Base-by-base conservation (phyloP, 2,888 invertebrate species). In the Pharmacophagus antenor region DNA sequence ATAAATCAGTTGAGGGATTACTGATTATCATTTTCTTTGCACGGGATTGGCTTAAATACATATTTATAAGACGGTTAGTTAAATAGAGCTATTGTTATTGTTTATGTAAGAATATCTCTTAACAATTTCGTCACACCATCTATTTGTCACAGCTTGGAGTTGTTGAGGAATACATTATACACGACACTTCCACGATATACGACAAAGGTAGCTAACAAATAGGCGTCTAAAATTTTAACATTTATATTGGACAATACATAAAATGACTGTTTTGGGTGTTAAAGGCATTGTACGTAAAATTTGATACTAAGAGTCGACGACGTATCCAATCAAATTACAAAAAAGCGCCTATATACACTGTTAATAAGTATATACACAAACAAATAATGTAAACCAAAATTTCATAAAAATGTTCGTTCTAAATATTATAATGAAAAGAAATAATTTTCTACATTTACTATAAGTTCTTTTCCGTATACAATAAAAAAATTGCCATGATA, bases 31-130 rank as follows among this genome's bases (percentile, higher is more conserved):
- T 56, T 55, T 49, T 10, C 18, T 20, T n/a, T 49, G 23, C n/a
- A 42, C 25, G 49, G n/a, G 20, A 42, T 41, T 42, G 27, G 6
- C 21, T 42, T 48, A 27, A 42, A 42, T 50, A 42, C 56, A 48
- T 56, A 50, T 56, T 44, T 42, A 56, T 50, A 56, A 25, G 25
- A 20, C 23, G 56, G 48, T 37, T 48, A 21, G 37, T 49, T 49
- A 49, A 56, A 56, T 49, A 56, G 56, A 20, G 49, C 49, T 4
- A 18, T 25, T 42, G 37, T 56, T 56, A 56, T 37, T 17, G 27
- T 7, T 5, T 25, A 25, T 37, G 56, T 56, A 56, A 48, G 56
- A 23, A 22, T 18, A 37, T 37, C 37, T 37, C 15, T 31, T n/a
- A 22, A 21, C 48, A 48, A 22, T 56, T 48, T 56, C 47, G 37